Conservation (phyloP, 2,888 invertebrate species). For the Cryptops parisi region DNA sequence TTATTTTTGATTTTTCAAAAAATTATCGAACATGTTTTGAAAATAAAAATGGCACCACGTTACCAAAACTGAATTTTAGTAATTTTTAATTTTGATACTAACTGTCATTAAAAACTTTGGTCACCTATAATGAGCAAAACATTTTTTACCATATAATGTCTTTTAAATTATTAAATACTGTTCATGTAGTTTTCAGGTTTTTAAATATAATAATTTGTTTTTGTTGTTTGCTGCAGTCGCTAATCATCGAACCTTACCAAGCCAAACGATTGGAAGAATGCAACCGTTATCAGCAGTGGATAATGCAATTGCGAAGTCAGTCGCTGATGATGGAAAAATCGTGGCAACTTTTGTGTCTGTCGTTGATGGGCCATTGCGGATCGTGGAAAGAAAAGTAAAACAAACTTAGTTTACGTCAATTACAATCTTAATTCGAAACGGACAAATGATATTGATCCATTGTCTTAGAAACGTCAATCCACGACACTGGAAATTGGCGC, state of each 20-base stretch:
- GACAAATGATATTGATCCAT: too few relatives aligned
- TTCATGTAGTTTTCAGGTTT: too few relatives aligned
- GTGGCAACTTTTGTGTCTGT: constrained; percentile 42
- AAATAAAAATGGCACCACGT: too few relatives aligned
- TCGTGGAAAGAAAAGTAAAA: constrained; percentile 33
- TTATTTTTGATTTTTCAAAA: too few relatives aligned
- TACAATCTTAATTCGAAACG: too few relatives aligned
- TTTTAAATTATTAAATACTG: background rate
- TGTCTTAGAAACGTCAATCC: background rate
- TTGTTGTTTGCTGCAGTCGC: constrained; percentile 30
- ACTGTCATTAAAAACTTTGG: too few relatives aligned
- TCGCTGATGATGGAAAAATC: constrained; percentile 37
- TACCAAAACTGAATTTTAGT: too few relatives aligned
- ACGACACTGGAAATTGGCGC: constrained; percentile 43
- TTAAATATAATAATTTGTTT: background rate
- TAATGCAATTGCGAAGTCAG: constrained; percentile 37
- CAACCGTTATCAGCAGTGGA: constrained; percentile 37
- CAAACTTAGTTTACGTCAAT: too few relatives aligned
- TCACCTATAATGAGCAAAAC: background rate
- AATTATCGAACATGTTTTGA: too few relatives aligned
- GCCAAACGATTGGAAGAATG: constrained; percentile 39
- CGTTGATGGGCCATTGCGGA: constrained; percentile 40
- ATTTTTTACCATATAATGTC: background rate
- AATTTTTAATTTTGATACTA: too few relatives aligned
- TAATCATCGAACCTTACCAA: constrained; percentile 40